Conservation (phyloP, 2,797 vertebrate species). For the Cynodonichthys magdalenae region DNA sequence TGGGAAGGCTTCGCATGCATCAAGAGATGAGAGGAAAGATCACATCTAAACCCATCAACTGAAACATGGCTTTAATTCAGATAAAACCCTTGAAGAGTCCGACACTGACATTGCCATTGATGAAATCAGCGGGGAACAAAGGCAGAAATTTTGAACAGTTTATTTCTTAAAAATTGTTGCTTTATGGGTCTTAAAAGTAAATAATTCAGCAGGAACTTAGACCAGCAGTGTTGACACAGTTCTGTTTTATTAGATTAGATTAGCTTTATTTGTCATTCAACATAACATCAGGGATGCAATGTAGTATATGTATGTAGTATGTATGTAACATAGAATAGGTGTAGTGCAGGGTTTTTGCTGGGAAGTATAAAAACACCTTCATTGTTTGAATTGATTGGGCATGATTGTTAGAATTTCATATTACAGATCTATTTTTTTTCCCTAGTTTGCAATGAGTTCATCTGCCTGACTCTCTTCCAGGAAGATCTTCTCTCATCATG, state of each 20-base stretch:
- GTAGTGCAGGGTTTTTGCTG: neutral
- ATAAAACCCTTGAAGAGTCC: conserved; percentile 22
- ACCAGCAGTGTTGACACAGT: neutral
- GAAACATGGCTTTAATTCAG: conserved; percentile 48
- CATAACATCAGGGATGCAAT: no score
- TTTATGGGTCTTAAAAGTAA: neutral
- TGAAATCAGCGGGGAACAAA: neutral
- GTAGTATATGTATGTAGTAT: no score
- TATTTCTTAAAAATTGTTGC: neutral
- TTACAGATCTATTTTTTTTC: conserved; percentile 5
- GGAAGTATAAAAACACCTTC: neutral
- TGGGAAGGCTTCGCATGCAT: conserved; percentile 61
- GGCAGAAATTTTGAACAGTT: conserved; percentile 5
- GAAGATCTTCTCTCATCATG: conserved; percentile 15
- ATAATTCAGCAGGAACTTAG: neutral
- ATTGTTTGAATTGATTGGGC: neutral
- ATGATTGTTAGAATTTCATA: neutral
- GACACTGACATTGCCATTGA: conserved; percentile 36
- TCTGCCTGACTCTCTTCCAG: conserved; percentile 18
- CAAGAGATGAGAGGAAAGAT: conserved; percentile 61
- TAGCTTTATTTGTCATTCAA: no score
- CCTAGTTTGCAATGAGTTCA: conserved; percentile 4
- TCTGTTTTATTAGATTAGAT: no score
- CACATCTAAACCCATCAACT: conserved; percentile 54
- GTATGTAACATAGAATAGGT: no score